Evolutionary conservation across 2,888 invertebrate genomes (phyloP), one percentile per base, ranked within the genome.

Genomic region (Panorpa germanica): DNA sequence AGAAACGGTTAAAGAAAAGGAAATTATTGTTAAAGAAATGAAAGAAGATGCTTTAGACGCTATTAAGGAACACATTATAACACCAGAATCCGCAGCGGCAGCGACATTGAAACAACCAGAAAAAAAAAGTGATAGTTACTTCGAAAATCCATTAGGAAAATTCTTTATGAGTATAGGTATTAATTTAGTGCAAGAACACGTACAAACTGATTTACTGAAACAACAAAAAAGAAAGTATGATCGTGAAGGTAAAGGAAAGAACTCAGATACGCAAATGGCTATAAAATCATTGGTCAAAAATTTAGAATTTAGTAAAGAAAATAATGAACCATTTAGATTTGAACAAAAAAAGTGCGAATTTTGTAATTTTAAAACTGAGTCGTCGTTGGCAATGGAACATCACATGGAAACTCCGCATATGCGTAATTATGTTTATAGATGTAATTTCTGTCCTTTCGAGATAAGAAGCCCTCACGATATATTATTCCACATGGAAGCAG

Each of bases 391-490:
- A 10, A 70, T 90, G 73, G 69, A 80, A 14, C 75, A 82, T 49
- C 90, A 90, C 50, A 63, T 85, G 46, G 85, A 86, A 50, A 83
- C 82, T 5, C 88, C 88, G 6, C 90, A 90, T 47, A 80, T 86
- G 77, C 77, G 76, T 40, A 82, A 82, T 45, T 77, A 76, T 45
- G 63, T 78, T 29, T 82, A 81, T 54, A 73, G 70, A 46, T 91
- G 90, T 56, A 81, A 82, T 46, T 81, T 75, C 48, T 90, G 88
- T 56, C 56, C 69, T 15, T 72, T 73, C 46, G 76, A 77, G 50
- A 74, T 83, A 30, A 67, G 80, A 36, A 80, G 76, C 47, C 82
- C 86, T 9, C 81, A 81, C 45, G 83, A 85, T 47, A 88, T 90
- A 41, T 59, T 83, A 13, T 80, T 73, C 46, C 93, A 93, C 47